phyloP scores from a whole-genome alignment of 2,797 vertebrate genomes.

The Aldrovandia affinis region DNA sequence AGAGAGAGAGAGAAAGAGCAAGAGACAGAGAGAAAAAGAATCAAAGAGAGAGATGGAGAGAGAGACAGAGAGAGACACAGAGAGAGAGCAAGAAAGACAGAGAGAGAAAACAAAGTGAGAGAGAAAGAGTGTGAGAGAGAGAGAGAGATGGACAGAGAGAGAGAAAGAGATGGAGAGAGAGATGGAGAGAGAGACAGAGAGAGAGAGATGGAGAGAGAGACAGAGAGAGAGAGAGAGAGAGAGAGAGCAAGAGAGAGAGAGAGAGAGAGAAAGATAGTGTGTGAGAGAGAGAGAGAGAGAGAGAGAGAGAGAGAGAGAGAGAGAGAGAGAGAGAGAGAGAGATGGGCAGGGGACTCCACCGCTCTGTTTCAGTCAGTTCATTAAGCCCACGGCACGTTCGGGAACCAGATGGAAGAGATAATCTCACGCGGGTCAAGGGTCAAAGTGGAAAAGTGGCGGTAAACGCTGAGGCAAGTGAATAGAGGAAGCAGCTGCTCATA shows the following conservation, averaged over 20 bases:
- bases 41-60: constrained; percentile 30
- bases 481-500: constrained; percentile 41
- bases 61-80: constrained; percentile 50
- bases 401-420: constrained; percentile 56
- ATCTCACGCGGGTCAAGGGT: constrained; percentile 57
- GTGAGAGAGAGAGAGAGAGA: constrained; percentile 59
- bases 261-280: constrained; percentile 36
- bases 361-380: constrained; percentile 61
- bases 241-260: background rate
- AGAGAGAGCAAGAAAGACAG: too few relatives aligned
- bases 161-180: constrained; percentile 25
- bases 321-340: constrained; percentile 21
- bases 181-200: constrained; percentile 59
- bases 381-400: constrained; percentile 46
- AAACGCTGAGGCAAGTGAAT: constrained; percentile 57
- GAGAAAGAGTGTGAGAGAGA: constrained; percentile 30
- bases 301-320: constrained; percentile 38
- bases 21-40: background rate
- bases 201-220: constrained; percentile 31
- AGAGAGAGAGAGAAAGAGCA: constrained; percentile 37
- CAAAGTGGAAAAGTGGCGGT: constrained; percentile 54
- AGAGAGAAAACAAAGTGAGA: too few relatives aligned
- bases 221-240: constrained; percentile 33
- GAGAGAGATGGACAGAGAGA: constrained; percentile 31
- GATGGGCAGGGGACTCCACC: constrained; percentile 50